Evolutionary conservation across 2,888 invertebrate genomes (phyloP), one percentile per base, ranked within the genome.

Genomic region (Brachyptera risi): DNA sequence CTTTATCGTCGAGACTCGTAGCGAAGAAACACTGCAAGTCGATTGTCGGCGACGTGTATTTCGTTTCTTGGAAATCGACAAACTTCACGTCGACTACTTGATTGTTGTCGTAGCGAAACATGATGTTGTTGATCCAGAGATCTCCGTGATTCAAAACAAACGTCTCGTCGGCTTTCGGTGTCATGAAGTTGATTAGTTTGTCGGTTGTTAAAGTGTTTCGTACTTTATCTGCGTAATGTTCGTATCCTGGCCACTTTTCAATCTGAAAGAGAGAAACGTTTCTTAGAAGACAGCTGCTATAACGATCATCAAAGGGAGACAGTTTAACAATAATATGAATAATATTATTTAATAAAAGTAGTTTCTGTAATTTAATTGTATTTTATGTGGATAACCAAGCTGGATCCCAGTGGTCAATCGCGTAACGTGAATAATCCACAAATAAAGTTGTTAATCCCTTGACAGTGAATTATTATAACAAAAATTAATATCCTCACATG

Each of bases 11-110:
- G 3, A 35, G 56, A 56, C 65, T 63, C 9, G 61, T 59, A 37
- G 56, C 13, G 27, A 66, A 38, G 62, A 66, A 66, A 26, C 63
- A 66, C 42, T 60, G 60, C 15, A 66, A 58, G 40, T 66, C 66
- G 2, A 62, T 19, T n/a, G 59, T 62, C 9, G 65, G 65, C 1
- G 66, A 63, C 2, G 58, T 26, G 26, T 54, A 58, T n/a, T 65
- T 38, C 11, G 60, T 31, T 9, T 64, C 21, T 44, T 66, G 66
- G 51, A 61, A 65, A 47, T 66, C 66, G 11, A 66, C 54, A 17
- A 66, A 60, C 56, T 51, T 54, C 21, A 65, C 50, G 13, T 60
- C 63, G 9, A 51, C 51, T 11, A 21, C 58, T 3, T 17, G 23
- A 1, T 37, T 40, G 1, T 26, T n/a, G n/a, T 13, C 4, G 24